Percentiles rank a stretch among this genome's conserved stretches.
Conservation (phyloP, 2,888 invertebrate genomes). For the Opisthograptis luteolata region DNA sequence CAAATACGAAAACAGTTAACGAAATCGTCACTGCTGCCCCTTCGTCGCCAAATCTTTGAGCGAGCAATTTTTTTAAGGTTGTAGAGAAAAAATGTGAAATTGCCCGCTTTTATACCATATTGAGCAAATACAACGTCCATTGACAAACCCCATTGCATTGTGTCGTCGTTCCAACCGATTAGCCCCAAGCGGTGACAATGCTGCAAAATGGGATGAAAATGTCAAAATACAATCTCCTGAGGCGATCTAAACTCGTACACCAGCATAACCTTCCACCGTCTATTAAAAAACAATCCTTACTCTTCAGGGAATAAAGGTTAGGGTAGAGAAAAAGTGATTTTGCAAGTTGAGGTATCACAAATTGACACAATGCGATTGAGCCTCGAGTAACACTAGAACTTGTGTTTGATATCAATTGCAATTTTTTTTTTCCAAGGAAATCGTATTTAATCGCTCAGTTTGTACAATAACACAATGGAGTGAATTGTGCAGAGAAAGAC, state of each 20-base stretch:
- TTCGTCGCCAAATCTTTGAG: no score
- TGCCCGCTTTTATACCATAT: constrained; percentile 28
- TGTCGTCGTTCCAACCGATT: constrained; percentile 69
- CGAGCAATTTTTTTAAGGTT: no score
- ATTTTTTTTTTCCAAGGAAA: constrained; percentile 51
- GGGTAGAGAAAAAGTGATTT: not conserved
- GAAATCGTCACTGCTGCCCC: no score
- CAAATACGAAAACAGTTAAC: no score
- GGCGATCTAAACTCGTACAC: constrained; percentile 57
- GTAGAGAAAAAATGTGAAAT: constrained; percentile 14
- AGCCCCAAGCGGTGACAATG: constrained; percentile 68
- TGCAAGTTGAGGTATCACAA: constrained; percentile 14
- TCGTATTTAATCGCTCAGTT: constrained; percentile 51
- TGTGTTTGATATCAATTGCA: constrained; percentile 62
- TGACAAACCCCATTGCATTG: constrained; percentile 41
- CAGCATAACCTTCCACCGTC: constrained; percentile 4
- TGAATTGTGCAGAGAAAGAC: constrained; percentile 53
- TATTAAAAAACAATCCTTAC: constrained; percentile 33
- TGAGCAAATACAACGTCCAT: constrained; percentile 28
- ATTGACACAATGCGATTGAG: constrained; percentile 53
- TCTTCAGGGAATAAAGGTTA: not conserved
- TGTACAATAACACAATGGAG: constrained; percentile 44
- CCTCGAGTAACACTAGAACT: constrained; percentile 74
- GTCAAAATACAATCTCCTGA: constrained; percentile 79
- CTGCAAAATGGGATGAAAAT: constrained; percentile 79